Conservation (phyloP, 2,888 invertebrate species). For the Daptonema setosum region DNA sequence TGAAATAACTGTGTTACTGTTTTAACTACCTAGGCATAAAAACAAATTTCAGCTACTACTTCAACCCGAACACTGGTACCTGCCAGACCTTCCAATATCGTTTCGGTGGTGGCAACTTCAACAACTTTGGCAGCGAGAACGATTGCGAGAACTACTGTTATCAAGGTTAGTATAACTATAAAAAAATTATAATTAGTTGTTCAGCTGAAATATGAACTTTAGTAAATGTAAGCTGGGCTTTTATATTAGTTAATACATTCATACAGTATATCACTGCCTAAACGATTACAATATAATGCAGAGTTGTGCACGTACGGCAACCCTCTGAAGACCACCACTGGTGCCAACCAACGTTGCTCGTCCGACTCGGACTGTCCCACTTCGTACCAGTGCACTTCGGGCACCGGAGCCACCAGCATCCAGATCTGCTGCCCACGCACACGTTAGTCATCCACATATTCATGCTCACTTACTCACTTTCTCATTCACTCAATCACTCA, state of each 20-base stretch:
- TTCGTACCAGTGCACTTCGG: slow-evolving; percentile 18
- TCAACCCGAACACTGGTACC: slow-evolving; percentile 19
- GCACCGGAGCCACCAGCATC: background rate
- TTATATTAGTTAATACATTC: too few species aligned
- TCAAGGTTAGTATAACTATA: slow-evolving; percentile 7
- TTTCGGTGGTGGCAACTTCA: slow-evolving; percentile 22
- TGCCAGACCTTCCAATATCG: slow-evolving; percentile 17
- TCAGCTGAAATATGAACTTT: too few species aligned
- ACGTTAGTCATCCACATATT: slow-evolving; percentile 12
- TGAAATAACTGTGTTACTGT: too few species aligned
- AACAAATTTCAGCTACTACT: slow-evolving; percentile 11
- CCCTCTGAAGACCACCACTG: background rate
- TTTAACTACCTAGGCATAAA: too few species aligned
- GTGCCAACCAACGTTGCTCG: slow-evolving; percentile 15
- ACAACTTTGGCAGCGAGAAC: slow-evolving; percentile 16
- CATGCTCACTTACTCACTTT: too few species aligned
- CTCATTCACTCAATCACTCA: too few species aligned
- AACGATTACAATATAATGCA: too few species aligned
- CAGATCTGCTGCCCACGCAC: slow-evolving; percentile 23
- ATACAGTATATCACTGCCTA: background rate
- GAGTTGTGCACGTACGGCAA: background rate
- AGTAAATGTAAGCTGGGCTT: too few species aligned
- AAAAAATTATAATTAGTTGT: too few species aligned
- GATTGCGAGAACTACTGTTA: slow-evolving; percentile 17
- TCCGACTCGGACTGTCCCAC: slow-evolving; percentile 22